Conservation (phyloP, 2,113 vertebrate species). For the Macrotus californicus region DNA sequence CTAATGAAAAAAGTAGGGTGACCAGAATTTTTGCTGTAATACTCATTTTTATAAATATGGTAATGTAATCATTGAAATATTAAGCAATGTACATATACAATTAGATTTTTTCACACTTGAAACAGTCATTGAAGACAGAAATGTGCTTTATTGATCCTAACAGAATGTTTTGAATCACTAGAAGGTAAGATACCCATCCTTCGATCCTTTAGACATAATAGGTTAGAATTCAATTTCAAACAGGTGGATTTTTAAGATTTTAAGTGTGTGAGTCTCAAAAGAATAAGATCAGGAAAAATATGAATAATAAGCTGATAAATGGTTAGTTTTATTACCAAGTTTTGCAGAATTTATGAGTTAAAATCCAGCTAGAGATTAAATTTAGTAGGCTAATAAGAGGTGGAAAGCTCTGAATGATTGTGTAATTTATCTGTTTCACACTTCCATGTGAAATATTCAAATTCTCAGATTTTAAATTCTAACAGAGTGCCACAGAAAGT, state of each 20-base stretch:
- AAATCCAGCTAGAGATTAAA: background rate
- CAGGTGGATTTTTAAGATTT: background rate
- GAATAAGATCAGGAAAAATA: background rate
- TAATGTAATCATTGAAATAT: conserved; percentile 19
- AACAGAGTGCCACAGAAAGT: background rate
- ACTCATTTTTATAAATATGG: background rate
- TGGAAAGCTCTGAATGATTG: background rate
- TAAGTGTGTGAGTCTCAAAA: background rate
- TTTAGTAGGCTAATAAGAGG: background rate
- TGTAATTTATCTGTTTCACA: conserved; percentile 8
- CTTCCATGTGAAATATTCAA: background rate
- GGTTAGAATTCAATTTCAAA: background rate
- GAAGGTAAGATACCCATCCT: background rate
- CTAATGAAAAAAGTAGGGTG: background rate
- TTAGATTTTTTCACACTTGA: background rate
- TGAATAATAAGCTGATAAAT: background rate
- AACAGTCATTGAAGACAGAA: background rate
- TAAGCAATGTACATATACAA: background rate
- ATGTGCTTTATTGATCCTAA: background rate
- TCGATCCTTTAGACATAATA: background rate
- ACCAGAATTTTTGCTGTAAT: background rate
- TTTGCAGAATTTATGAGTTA: background rate
- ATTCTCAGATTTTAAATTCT: conserved; percentile 20
- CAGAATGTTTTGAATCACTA: background rate
- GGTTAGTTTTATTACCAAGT: background rate